Conservation (phyloP, 2,888 invertebrate genomes). For the Lissonota sp. region DNA sequence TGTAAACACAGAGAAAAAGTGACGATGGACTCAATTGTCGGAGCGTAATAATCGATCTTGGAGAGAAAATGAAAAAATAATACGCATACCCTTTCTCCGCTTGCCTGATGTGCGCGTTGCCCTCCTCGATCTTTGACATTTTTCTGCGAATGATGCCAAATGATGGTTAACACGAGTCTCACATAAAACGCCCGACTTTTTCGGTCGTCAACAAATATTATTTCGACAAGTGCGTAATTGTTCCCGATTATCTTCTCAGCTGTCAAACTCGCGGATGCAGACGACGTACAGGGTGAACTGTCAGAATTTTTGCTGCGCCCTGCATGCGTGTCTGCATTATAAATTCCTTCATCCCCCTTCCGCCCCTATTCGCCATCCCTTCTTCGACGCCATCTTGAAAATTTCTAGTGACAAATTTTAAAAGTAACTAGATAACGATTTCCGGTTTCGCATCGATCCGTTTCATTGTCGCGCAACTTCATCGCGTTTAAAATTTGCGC, state of each 20-base stretch:
- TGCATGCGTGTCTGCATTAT: conserved; percentile 27
- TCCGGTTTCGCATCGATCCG: conserved; percentile 41
- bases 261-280: conserved; percentile 62
- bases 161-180: conserved; percentile 18
- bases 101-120: conserved; percentile 90
- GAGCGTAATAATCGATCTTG: too few relatives aligned
- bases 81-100: conserved; percentile 91
- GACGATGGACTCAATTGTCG: too few relatives aligned
- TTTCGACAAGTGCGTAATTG: conserved; percentile 24
- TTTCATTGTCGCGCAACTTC: conserved; percentile 22
- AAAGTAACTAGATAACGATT: conserved; percentile 16
- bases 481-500: conserved; percentile 30
- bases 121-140: conserved; percentile 90
- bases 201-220: conserved; percentile 58
- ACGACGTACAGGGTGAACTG: conserved; percentile 54
- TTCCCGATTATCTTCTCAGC: conserved; percentile 32
- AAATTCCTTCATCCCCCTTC: not conserved
- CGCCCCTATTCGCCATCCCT: not conserved
- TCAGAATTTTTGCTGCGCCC: conserved; percentile 40
- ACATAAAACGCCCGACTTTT: conserved; percentile 14
- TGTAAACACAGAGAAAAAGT: too few relatives aligned
- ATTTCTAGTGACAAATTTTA: conserved; percentile 3
- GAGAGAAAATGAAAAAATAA: conserved; percentile 4
- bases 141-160: conserved; percentile 74
- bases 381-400: not conserved